Percentiles rank a stretch among this genome's conserved stretches.
These are phyloP conservation scores for Acanthochromis polyacanthus DNA, from an alignment of 2,113 vertebrate genomes.

Conservation along the genomic window DNA sequence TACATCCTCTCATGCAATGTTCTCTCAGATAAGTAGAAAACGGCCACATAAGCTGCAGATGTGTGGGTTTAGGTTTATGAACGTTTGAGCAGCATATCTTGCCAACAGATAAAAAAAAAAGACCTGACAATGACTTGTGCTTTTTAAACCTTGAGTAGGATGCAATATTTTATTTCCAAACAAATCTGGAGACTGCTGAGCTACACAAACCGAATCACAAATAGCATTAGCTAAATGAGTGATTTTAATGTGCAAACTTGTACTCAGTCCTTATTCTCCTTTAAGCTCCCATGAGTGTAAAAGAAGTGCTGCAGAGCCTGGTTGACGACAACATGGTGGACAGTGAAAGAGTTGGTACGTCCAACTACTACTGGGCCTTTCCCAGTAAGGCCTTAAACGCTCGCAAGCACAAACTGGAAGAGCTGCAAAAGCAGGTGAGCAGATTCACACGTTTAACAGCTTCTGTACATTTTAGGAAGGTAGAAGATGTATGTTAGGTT, in stretches of 20 bases:
- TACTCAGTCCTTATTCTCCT: slow-evolving; percentile 10
- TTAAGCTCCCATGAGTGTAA: slow-evolving; percentile 95
- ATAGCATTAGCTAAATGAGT: neutral
- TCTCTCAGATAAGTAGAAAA: slow-evolving; percentile 41
- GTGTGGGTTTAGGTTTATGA: slow-evolving; percentile 55
- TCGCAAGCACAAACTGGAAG: slow-evolving; percentile 89
- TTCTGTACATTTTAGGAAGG: neutral
- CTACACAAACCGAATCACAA: neutral
- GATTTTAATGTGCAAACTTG: neutral
- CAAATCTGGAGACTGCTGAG: neutral
- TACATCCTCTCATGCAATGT: slow-evolving; percentile 48
- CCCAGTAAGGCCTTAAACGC: slow-evolving; percentile 95
- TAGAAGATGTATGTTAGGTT: neutral
- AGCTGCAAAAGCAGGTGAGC: slow-evolving; percentile 91
- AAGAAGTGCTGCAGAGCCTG: slow-evolving; percentile 95
- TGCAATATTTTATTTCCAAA: neutral
- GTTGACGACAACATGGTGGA: slow-evolving; percentile 98
- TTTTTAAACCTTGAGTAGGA: slow-evolving; percentile 18
- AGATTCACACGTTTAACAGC: too few species aligned
- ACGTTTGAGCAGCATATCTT: slow-evolving; percentile 3
- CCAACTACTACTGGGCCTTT: slow-evolving; percentile 99
- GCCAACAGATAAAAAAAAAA: neutral
- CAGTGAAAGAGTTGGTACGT: slow-evolving; percentile 94
- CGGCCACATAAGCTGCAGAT: slow-evolving; percentile 50
- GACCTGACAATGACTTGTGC: neutral